A percentile compares a stretch with the other conserved stretches of the same genome.
Evolutionary conservation across 2,113 vertebrate genomes (phyloP).

Genomic region (Myiopsitta monachus): DNA sequence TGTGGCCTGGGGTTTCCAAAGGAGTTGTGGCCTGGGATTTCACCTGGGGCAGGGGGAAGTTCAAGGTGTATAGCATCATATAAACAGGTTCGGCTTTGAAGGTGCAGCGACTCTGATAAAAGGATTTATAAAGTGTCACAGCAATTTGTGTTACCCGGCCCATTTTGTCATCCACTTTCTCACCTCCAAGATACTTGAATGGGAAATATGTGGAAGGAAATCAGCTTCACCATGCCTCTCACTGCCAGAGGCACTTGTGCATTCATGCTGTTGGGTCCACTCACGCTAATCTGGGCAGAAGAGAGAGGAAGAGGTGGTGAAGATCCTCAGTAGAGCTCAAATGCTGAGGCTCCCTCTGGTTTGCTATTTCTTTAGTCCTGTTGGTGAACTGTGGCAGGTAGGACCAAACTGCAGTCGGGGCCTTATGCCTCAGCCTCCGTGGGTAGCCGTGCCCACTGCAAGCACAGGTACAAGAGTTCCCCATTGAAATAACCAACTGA

Average conservation of each 20-base stretch:
- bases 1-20: background rate
- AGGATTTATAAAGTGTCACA: background rate
- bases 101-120: rapidly evolving
- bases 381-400: background rate
- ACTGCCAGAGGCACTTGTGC: background rate
- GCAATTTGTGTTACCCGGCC: background rate
- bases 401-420: background rate
- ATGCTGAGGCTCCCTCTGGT: background rate
- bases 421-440: rapidly evolving
- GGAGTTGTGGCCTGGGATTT: background rate
- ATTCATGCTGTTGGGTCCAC: background rate
- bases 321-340: background rate
- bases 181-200: background rate
- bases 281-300: background rate
- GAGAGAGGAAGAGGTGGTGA: background rate
- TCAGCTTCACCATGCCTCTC: background rate
- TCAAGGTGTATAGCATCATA: background rate
- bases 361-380: background rate
- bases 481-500: background rate
- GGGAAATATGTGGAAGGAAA: background rate
- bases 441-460: background rate
- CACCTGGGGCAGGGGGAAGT: background rate
- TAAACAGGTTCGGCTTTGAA: background rate
- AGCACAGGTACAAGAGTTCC: background rate
- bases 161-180: background rate